phyloP scores from a whole-genome alignment of 2,113 vertebrate species.

The Epinephelus fuscoguttatus region DNA sequence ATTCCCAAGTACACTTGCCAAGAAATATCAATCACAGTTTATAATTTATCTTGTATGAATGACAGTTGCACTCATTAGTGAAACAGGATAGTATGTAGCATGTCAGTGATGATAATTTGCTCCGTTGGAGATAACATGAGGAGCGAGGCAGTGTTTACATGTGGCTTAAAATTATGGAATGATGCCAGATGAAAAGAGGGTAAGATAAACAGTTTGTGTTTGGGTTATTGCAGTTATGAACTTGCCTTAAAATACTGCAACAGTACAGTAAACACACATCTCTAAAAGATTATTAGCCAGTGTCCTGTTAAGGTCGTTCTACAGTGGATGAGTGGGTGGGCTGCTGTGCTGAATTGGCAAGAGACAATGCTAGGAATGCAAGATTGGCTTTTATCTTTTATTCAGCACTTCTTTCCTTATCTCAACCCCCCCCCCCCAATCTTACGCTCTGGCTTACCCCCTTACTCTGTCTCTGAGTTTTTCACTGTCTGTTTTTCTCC shows the following conservation, averaged over 20 bases:
- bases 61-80: slow-evolving; percentile 32
- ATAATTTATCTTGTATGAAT: slow-evolving; percentile 46
- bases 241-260: slow-evolving; percentile 19
- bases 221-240: slow-evolving; percentile 9
- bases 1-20: slow-evolving; percentile 44
- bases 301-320: slow-evolving; percentile 25
- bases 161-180: background rate
- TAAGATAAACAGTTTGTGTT: background rate
- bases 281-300: slow-evolving; percentile 24
- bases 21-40: slow-evolving; percentile 53
- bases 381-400: slow-evolving; percentile 74
- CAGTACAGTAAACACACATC: slow-evolving; percentile 9
- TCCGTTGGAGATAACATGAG: slow-evolving; percentile 1
- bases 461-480: background rate
- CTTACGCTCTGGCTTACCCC: slow-evolving; percentile 5
- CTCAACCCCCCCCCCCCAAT: background rate
- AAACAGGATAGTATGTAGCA: slow-evolving; percentile 17
- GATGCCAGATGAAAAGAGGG: background rate
- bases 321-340: slow-evolving; percentile 57
- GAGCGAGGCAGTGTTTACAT: slow-evolving; percentile 19
- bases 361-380: slow-evolving; percentile 79
- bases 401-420: slow-evolving; percentile 54
- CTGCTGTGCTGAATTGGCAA: slow-evolving; percentile 57
- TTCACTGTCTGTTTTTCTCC: background rate
- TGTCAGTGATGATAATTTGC: slow-evolving; percentile 4